Base-by-base conservation (phyloP, 2,888 invertebrate genomes). In the Apamea anceps region DNA sequence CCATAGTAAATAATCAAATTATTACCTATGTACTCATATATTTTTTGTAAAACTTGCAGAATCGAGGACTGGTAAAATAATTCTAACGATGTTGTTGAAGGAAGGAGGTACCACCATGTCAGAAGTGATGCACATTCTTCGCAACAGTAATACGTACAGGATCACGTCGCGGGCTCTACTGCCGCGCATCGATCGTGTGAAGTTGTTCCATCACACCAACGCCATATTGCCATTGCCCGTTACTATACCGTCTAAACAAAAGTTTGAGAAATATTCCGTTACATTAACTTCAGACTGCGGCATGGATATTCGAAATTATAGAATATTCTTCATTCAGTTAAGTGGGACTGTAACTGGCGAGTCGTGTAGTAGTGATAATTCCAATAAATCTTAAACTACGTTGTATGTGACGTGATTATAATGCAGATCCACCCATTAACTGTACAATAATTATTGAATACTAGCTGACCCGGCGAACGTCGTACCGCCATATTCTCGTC, bases 301-400 rank as follows among this genome's bases (percentile, higher is more conserved):
- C 54, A 95, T 96, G 95, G 97, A 97, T 83, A 92, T 97, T 78
- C 94, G 97, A 21, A 94, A 94, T 18, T 97, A 96, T 77, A 94
- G 91, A 87, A 93, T 97, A 72, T 65, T 95, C 18, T 96, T 96
- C 77, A 87, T 94, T 54, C 92, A 93, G 79, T 71, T 79, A 72
- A 85, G 60, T 76, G 42, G 3, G 82, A 42, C n/a, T n/a, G 18
- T 1, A 25, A 63, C 48, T 57, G 67, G 48, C 37, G 84, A 82
- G n/a, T 62, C 84, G 21, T 42, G 18, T 68, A 48, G 62, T 78
- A 67, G 5, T 63, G 21, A 57, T 13, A 70, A 65, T n/a, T 70
- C 77, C 21, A 15, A 15, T 32, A 37, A 37, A n/a, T 48, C 54
- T 42, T 75, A 28, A 74, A 65, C 28, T 54, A 13, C 25, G 18